Evolutionary conservation across 1,140 invertebrate species (phyloP).

Genomic region (Drosophila fuyamai): DNA sequence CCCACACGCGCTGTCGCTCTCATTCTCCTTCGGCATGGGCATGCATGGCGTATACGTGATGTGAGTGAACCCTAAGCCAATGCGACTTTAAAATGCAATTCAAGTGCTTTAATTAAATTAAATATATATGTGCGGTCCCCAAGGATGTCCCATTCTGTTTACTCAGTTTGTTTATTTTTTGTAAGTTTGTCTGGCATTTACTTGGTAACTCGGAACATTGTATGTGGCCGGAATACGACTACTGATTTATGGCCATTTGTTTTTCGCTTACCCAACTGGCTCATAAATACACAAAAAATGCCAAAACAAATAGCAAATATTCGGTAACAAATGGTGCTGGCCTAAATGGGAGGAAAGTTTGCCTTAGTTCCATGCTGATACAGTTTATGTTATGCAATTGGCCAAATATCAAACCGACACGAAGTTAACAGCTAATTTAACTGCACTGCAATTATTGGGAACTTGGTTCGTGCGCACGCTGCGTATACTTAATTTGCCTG

Average conservation of each 20-base stretch:
- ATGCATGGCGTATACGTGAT: conserved; percentile 63
- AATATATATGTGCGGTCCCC: neutral
- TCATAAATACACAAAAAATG: conserved; percentile 63
- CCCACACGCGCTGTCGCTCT: conserved; percentile 38
- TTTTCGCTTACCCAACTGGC: conserved; percentile 64
- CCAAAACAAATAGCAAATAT: conserved; percentile 33
- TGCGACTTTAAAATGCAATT: conserved; percentile 58
- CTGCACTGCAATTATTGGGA: conserved; percentile 16
- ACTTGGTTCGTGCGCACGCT: conserved; percentile 38
- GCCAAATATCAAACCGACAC: conserved; percentile 9
- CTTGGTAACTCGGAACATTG: conserved; percentile 28
- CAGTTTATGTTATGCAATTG: conserved; percentile 24
- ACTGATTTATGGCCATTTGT: conserved; percentile 70
- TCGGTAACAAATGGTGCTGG: conserved; percentile 24
- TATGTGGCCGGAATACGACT: conserved; percentile 49
- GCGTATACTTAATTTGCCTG: conserved; percentile 68
- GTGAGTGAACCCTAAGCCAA: conserved; percentile 67
- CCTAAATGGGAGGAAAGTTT: conserved; percentile 26
- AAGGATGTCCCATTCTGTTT: neutral
- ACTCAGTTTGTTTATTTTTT: conserved; percentile 6
- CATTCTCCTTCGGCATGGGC: conserved; percentile 12
- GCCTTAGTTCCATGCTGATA: conserved; percentile 12
- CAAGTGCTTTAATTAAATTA: conserved; percentile 59
- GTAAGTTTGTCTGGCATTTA: conserved; percentile 17
- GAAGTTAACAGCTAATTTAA: conserved; percentile 25